Conservation (phyloP, 1,140 invertebrate species). For the Acromyrmex charruanus region DNA sequence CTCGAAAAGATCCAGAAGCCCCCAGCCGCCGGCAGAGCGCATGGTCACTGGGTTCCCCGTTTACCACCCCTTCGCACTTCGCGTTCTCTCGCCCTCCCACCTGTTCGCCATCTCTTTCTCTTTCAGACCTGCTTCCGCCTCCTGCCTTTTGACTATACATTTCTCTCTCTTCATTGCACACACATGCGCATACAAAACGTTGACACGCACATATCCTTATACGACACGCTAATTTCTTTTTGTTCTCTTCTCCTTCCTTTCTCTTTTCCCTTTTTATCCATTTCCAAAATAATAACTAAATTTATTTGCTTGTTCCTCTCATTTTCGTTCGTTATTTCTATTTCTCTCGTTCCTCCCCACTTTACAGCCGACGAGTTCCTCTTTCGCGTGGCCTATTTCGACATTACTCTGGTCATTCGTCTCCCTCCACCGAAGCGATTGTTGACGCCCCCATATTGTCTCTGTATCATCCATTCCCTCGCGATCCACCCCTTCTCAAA, state of each 20-base stretch:
- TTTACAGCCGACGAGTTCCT: background rate
- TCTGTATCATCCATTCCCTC: slow-evolving; percentile 26
- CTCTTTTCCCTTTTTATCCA: background rate
- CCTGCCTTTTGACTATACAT: slow-evolving; percentile 21
- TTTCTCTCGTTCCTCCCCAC: background rate
- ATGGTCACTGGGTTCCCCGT: slow-evolving; percentile 74
- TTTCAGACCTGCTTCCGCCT: background rate
- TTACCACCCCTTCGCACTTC: slow-evolving; percentile 22
- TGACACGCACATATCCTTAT: background rate
- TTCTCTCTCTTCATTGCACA: slow-evolving; percentile 32
- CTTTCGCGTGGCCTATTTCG: slow-evolving; percentile 35
- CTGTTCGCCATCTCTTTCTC: background rate
- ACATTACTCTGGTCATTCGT: slow-evolving; percentile 24
- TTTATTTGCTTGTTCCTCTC: background rate
- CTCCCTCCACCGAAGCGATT: slow-evolving; percentile 30
- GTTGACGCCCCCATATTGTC: slow-evolving; percentile 39
- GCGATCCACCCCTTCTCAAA: slow-evolving; percentile 30
- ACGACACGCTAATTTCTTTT: background rate
- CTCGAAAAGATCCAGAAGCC: slow-evolving; percentile 76
- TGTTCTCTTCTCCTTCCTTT: background rate
- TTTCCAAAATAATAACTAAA: slow-evolving; percentile 32
- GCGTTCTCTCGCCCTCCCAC: background rate
- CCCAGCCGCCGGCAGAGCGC: slow-evolving; percentile 73
- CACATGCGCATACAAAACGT: background rate
- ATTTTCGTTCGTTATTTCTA: background rate